These are phyloP conservation scores for Trissolcus basalis DNA, from an alignment of 1,140 invertebrate genomes.

Conservation along the genomic window DNA sequence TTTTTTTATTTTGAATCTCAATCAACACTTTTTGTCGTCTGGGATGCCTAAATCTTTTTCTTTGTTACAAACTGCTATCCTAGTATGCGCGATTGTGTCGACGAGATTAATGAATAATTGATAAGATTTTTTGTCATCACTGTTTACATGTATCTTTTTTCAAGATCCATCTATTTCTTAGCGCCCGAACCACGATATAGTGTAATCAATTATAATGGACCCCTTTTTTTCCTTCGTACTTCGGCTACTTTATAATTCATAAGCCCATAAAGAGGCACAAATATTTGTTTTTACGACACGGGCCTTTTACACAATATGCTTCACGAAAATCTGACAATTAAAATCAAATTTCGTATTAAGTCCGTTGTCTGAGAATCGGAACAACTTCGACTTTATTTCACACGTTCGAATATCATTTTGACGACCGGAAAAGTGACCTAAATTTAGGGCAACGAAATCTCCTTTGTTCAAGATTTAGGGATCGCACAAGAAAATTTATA, in stretches of 20 bases:
- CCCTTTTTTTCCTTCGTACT: neutral
- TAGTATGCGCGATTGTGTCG: neutral
- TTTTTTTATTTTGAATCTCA: too few relatives aligned
- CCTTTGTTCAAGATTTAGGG: slow-evolving; percentile 28
- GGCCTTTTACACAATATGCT: neutral
- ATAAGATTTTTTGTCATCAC: slow-evolving; percentile 18
- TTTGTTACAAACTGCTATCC: slow-evolving; percentile 10
- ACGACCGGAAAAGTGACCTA: slow-evolving; percentile 42
- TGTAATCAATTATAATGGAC: slow-evolving; percentile 25
- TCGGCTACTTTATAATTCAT: slow-evolving; percentile 1
- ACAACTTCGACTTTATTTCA: neutral
- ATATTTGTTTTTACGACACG: slow-evolving; percentile 2
- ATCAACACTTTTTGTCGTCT: too few relatives aligned
- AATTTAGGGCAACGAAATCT: slow-evolving; percentile 32
- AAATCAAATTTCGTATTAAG: neutral
- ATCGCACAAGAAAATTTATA: slow-evolving; percentile 35
- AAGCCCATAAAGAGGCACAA: neutral
- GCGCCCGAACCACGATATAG: slow-evolving; percentile 9
- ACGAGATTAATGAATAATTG: slow-evolving; percentile 23
- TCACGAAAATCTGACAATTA: neutral
- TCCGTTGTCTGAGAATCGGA: neutral
- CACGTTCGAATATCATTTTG: slow-evolving; percentile 1
- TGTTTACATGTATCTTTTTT: slow-evolving; percentile 16
- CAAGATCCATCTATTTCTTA: slow-evolving; percentile 10
- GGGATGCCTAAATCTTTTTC: slow-evolving; percentile 12